Base-by-base conservation (phyloP, 1,140 invertebrate species). In the Heterodera carotae region DNA sequence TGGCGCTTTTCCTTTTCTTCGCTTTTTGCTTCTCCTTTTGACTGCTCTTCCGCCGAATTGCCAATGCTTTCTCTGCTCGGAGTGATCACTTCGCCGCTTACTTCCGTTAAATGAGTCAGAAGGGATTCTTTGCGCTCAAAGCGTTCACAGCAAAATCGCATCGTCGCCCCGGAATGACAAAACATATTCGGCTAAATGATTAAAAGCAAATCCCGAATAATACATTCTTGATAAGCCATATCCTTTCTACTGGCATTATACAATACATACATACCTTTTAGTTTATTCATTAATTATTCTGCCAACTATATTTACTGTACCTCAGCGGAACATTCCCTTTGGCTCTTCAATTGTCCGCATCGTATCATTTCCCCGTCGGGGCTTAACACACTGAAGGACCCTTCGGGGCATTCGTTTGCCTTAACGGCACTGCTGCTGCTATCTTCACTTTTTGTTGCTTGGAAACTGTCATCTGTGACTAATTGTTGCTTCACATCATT, bases 131-230 rank as follows among this genome's bases (percentile, higher is more conserved):
- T 10, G 43, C 27, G 10, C 56, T 67, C 74, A 34, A 81, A 43
- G 12, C 62, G 48, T 76, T 80, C 80, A 78, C 79, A 80, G 43
- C 79, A 80, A 68, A 80, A 29, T 12, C 68, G 77, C 62, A 62
- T 31, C 22, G 80, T 27, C 43, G 25, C 36, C 8, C 76, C 36
- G 12, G 48, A 10, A n/a, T 77, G 29, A 53, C 79, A 80, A 27
- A 82, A 80, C 59, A 70, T 84, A n/a, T 76, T 76, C 7, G 43
- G 27, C 79, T 80, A 64, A 79, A 80, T 81, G 29, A 8, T 0
- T 22, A 62, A 27, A 25, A 36, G 18, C 22, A 6, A 77, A 60
- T 43, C n/a, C n/a, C n/a, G n/a, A n/a, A n/a, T n/a, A n/a, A n/a
- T n/a, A n/a, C n/a, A n/a, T n/a, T n/a, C n/a, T n/a, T n/a, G n/a